These are phyloP conservation scores for Ectobius pallidus DNA, from an alignment of 2,888 invertebrate species.

Conservation along the genomic window DNA sequence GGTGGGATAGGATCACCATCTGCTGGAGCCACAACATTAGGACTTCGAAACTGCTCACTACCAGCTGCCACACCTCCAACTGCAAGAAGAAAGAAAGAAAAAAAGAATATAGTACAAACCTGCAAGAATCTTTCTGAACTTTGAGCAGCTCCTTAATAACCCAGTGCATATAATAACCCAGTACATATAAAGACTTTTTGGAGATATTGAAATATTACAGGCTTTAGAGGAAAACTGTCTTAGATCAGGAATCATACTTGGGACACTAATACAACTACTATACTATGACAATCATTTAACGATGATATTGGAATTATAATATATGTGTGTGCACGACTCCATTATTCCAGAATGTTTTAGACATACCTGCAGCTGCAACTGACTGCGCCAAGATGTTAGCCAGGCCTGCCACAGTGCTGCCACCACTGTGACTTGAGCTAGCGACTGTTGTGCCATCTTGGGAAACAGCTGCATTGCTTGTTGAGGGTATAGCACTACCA, in stretches of 20 bases:
- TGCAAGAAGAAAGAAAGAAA: slow-evolving; percentile 11
- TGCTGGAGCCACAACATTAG: slow-evolving; percentile 87
- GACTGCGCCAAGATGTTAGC: slow-evolving; percentile 36
- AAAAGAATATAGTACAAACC: neutral
- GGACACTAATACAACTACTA: too few species aligned
- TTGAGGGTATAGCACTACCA: slow-evolving; percentile 41
- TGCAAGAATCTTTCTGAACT: too few species aligned
- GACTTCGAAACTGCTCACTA: slow-evolving; percentile 56
- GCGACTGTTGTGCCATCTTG: slow-evolving; percentile 16
- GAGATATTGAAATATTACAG: too few species aligned
- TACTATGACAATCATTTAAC: too few species aligned
- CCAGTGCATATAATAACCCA: too few species aligned
- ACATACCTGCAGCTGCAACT: slow-evolving; percentile 43
- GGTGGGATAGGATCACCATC: slow-evolving; percentile 70
- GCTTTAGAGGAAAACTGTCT: too few species aligned
- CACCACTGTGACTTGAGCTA: slow-evolving; percentile 1
- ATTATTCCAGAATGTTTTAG: too few species aligned
- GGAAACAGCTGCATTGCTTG: slow-evolving; percentile 43
- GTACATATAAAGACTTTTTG: too few species aligned
- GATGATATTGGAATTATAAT: too few species aligned
- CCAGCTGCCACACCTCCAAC: slow-evolving; percentile 42
- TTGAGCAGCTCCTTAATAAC: too few species aligned
- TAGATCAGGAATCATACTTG: too few species aligned
- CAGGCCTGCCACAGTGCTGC: slow-evolving; percentile 23
- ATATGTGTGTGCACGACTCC: too few species aligned